A percentile compares a stretch with the other conserved stretches of the same genome.
These are phyloP conservation scores for Gonatopus flavifemur DNA, from an alignment of 1,140 invertebrate species.

Conservation along the genomic window DNA sequence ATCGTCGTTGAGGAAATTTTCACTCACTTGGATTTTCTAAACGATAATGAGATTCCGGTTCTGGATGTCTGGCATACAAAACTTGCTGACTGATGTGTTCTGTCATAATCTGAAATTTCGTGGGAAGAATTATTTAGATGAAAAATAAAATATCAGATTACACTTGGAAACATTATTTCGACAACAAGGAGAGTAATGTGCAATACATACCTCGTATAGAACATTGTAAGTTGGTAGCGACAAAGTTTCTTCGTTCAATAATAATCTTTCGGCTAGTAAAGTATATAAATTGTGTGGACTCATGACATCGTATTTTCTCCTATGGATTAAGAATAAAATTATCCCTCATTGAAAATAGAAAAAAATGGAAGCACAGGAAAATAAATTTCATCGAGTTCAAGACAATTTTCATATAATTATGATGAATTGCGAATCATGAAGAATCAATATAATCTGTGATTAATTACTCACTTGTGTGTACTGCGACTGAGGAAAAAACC, in stretches of 20 bases:
- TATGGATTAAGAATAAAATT: conserved; percentile 43
- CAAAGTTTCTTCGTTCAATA: conserved; percentile 86
- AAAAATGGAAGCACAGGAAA: background rate
- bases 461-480: conserved; percentile 82
- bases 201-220: conserved; percentile 81
- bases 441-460: background rate
- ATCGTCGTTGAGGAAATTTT: conserved; percentile 33
- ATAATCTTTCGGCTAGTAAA: conserved; percentile 87
- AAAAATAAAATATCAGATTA: background rate
- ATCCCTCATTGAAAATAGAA: background rate
- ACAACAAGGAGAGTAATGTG: background rate
- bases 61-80: conserved; percentile 85
- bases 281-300: conserved; percentile 98
- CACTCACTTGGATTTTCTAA: conserved; percentile 97
- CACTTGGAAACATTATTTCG: background rate
- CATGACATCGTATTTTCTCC: conserved; percentile 98
- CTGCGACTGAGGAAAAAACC: conserved; percentile 94
- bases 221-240: conserved; percentile 96
- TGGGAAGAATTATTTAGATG: background rate
- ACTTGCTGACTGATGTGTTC: conserved; percentile 96
- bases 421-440: background rate
- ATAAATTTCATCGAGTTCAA: no score
- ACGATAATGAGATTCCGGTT: conserved; percentile 91
- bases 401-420: background rate
- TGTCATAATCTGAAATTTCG: conserved; percentile 76